Evolutionary conservation across 2,797 vertebrate species (phyloP).

Genomic region (Urophycis tenuis): DNA sequence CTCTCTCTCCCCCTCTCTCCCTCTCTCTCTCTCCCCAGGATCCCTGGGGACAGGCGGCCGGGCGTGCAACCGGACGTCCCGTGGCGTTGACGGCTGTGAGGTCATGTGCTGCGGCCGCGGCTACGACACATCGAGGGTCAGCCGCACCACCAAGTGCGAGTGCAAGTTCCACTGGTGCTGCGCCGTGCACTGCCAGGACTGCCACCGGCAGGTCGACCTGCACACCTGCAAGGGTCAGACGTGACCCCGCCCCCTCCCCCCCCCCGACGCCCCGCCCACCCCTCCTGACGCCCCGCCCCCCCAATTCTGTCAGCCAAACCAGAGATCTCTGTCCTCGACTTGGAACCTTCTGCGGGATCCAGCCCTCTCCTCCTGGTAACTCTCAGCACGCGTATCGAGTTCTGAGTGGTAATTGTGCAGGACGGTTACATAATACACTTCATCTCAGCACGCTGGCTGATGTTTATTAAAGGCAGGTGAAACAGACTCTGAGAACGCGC

Average conservation of each 20-base stretch:
- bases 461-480: background rate
- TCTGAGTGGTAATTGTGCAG: background rate
- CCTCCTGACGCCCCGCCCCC: background rate
- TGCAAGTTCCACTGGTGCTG: slow-evolving; percentile 98
- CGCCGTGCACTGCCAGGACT: slow-evolving; percentile 88
- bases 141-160: slow-evolving; percentile 85
- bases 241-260: slow-evolving; percentile 56
- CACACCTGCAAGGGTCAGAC: slow-evolving; percentile 87
- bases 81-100: slow-evolving; percentile 85
- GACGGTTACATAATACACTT: background rate
- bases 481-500: background rate
- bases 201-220: slow-evolving; percentile 83
- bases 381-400: background rate
- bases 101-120: slow-evolving; percentile 96
- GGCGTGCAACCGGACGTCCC: slow-evolving; percentile 83
- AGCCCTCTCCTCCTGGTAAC: background rate
- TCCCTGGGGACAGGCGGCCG: slow-evolving; percentile 84
- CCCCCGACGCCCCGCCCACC: background rate
- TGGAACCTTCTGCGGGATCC: background rate
- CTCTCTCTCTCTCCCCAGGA: slow-evolving; percentile 59
- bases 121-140: slow-evolving; percentile 85
- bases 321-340: background rate
- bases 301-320: background rate
- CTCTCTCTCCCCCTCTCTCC: slow-evolving; percentile 12
- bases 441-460: background rate